Conservation (phyloP, 1,140 invertebrate genomes). For the Heliconius hewitsoni region DNA sequence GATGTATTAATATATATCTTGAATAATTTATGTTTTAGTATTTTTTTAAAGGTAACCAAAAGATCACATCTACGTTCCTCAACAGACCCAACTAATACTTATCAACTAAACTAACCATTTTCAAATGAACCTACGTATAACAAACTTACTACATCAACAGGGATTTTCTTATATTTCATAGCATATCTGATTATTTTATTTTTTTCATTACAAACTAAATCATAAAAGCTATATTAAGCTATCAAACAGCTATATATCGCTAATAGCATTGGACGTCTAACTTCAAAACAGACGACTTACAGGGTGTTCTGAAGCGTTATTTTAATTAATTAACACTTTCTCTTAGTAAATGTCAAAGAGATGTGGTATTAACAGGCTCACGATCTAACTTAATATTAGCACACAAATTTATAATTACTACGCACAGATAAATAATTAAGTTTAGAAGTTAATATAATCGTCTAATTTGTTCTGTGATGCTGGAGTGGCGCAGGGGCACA, state of each 20-base stretch:
- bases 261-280: background rate
- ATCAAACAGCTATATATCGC: background rate
- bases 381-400: constrained; percentile 3
- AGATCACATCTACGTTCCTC: no score
- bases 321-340: constrained; percentile 33
- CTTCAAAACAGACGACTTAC: constrained; percentile 13
- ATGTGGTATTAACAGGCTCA: constrained; percentile 2
- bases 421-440: background rate
- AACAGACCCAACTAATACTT: no score
- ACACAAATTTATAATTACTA: constrained; percentile 19
- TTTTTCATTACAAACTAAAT: background rate
- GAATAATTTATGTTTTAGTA: no score
- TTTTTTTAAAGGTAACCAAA: no score
- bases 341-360: constrained; percentile 20
- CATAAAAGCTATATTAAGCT: background rate
- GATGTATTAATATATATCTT: background rate
- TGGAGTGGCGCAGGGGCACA: no score
- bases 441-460: background rate
- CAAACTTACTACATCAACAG: no score
- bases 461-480: background rate
- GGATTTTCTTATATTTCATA: no score
- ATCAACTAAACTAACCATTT: no score
- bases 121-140: no score
- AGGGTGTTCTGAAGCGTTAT: constrained; percentile 32
- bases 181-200: background rate